Percentiles rank a stretch among this genome's conserved stretches.
These are phyloP conservation scores for Zaprionus capensis DNA, from an alignment of 1,140 invertebrate genomes.

Conservation along the genomic window DNA sequence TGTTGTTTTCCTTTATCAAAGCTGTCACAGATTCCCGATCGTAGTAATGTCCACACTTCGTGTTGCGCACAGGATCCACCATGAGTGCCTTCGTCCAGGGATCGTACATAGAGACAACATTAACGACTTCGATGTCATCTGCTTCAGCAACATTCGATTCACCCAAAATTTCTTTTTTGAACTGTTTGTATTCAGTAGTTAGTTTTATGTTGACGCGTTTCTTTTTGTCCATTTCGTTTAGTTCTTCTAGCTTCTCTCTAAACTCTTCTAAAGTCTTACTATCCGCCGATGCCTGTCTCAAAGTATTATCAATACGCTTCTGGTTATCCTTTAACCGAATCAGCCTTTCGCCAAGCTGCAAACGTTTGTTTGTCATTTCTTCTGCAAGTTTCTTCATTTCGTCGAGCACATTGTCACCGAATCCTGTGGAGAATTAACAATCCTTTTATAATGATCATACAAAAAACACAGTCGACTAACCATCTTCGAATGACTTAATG, in stretches of 20 bases:
- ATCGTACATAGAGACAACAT: constrained; percentile 45
- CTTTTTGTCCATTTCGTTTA: not conserved
- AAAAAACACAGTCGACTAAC: constrained; percentile 1
- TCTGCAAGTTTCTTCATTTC: constrained; percentile 15
- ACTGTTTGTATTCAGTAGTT: constrained; percentile 37
- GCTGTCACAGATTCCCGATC: constrained; percentile 46
- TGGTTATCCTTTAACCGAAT: constrained; percentile 33
- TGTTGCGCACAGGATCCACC: constrained; percentile 52
- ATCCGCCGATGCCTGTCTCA: constrained; percentile 3
- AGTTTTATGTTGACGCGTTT: constrained; percentile 34
- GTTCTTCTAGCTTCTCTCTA: not conserved
- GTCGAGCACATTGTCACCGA: not conserved
- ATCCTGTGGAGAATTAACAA: not conserved
- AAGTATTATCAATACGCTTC: constrained; percentile 14
- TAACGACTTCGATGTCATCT: constrained; percentile 14
- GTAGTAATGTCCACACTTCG: constrained; percentile 57
- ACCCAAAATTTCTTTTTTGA: constrained; percentile 13
- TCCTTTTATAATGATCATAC: not conserved
- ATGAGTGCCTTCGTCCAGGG: constrained; percentile 60
- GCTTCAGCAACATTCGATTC: not conserved
- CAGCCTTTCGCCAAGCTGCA: constrained; percentile 31
- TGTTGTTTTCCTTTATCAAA: constrained; percentile 28
- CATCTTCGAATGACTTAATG: constrained; percentile 23
- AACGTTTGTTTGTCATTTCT: not conserved
- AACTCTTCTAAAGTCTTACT: constrained; percentile 37